Evolutionary conservation across 2,888 invertebrate species (phyloP).

Genomic region (Oxycera nigricornis): DNA sequence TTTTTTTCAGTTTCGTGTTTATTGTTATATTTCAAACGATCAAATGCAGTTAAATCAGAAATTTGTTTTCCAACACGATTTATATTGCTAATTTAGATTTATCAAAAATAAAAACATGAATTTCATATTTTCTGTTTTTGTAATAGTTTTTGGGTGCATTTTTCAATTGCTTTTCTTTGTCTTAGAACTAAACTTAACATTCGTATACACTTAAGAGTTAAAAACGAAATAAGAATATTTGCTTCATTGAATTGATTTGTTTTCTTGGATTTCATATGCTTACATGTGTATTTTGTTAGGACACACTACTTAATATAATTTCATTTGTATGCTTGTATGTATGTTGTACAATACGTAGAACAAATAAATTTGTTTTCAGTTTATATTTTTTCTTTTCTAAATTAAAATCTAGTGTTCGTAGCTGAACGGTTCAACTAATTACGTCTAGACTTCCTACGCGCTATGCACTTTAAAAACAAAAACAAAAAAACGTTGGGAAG

Average conservation of each 20-base stretch:
- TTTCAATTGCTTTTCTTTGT: background rate
- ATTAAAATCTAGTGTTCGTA: conserved; percentile 5
- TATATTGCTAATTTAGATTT: background rate
- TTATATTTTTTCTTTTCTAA: background rate
- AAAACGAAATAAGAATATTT: background rate
- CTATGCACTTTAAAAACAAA: background rate
- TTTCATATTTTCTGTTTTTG: background rate
- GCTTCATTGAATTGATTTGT: background rate
- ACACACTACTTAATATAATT: background rate
- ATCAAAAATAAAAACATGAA: background rate
- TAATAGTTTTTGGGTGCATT: background rate
- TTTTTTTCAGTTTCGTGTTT: too few species aligned
- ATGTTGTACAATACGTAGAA: conserved; percentile 8
- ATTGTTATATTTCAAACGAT: too few species aligned
- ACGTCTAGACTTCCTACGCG: conserved; percentile 22
- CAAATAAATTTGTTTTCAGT: conserved; percentile 8
- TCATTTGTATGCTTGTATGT: background rate
- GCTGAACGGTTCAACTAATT: background rate
- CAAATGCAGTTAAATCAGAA: too few species aligned
- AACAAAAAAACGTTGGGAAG: conserved; percentile 43
- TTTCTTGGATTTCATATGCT: background rate
- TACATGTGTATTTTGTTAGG: background rate
- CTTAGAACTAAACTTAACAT: conserved; percentile 3
- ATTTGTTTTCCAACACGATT: too few species aligned
- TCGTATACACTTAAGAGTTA: conserved; percentile 27